Evolutionary conservation across 1,140 invertebrate species (phyloP).

Genomic region (Ganaspis sp.): DNA sequence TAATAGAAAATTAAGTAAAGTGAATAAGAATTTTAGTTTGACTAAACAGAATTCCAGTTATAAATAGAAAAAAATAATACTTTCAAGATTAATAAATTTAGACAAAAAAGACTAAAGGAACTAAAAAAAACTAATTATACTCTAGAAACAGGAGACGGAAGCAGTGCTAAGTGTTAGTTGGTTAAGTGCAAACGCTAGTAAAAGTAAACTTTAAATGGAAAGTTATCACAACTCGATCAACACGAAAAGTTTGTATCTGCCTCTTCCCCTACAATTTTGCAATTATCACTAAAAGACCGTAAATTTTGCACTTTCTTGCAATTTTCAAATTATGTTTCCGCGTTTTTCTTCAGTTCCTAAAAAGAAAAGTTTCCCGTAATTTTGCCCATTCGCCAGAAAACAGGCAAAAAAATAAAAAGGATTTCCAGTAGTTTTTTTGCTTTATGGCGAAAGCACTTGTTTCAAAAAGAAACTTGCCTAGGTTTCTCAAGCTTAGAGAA

Average conservation of each 20-base stretch:
- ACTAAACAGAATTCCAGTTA: no score
- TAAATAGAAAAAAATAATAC: no score
- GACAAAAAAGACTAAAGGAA: no score
- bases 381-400: no score
- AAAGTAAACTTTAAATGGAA: neutral
- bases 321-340: neutral
- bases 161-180: neutral
- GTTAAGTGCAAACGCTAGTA: neutral
- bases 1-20: no score
- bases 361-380: neutral
- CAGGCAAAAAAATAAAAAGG: no score
- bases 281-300: constrained; percentile 47
- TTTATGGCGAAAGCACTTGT: constrained; percentile 49
- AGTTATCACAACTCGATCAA: neutral
- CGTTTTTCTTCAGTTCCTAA: constrained; percentile 8
- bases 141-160: neutral
- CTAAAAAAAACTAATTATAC: neutral
- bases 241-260: neutral
- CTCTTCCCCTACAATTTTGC: constrained; percentile 46
- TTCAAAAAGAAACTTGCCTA: constrained; percentile 59
- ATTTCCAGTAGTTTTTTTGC: no score
- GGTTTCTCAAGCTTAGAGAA: constrained; percentile 58
- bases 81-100: no score
- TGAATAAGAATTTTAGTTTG: no score
- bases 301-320: neutral